Percentiles rank a stretch among this genome's conserved stretches.
These are phyloP conservation scores for Lasioglossum marginatum DNA, from an alignment of 2,888 invertebrate species.

Conservation along the genomic window DNA sequence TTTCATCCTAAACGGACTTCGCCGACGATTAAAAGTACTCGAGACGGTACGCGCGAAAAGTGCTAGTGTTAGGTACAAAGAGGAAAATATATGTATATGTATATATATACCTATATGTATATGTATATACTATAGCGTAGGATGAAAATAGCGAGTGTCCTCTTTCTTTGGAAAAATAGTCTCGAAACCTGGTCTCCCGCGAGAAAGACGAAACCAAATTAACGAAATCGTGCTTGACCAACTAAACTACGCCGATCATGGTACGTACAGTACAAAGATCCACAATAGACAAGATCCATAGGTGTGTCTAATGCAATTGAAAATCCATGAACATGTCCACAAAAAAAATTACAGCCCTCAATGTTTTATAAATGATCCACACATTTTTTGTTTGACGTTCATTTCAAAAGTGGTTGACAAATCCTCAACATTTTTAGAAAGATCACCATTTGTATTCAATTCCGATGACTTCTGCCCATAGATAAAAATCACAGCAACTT, in stretches of 20 bases:
- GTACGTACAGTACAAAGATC: neutral
- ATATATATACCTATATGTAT: constrained; percentile 13
- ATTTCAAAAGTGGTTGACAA: too few species aligned
- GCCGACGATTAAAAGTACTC: constrained; percentile 22
- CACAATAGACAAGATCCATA: neutral
- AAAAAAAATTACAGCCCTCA: neutral
- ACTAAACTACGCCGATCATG: neutral
- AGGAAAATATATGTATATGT: constrained; percentile 48
- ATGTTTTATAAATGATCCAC: neutral
- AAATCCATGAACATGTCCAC: neutral
- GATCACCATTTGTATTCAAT: fast-evolving
- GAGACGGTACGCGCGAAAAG: constrained; percentile 27
- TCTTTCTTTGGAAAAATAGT: constrained; percentile 53
- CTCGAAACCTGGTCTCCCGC: constrained; percentile 36
- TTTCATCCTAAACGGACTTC: constrained; percentile 39
- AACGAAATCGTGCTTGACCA: constrained; percentile 9
- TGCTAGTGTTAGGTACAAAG: constrained; percentile 51
- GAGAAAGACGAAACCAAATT: constrained; percentile 4
- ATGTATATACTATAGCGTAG: constrained; percentile 30
- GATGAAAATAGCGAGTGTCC: constrained; percentile 59
- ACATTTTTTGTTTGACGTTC: neutral
- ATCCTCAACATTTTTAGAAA: neutral
- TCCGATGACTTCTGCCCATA: neutral
- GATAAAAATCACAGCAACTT: neutral
- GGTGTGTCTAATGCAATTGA: neutral